Conservation (phyloP, 2,888 invertebrate species). For the Aleiodes alternator region DNA sequence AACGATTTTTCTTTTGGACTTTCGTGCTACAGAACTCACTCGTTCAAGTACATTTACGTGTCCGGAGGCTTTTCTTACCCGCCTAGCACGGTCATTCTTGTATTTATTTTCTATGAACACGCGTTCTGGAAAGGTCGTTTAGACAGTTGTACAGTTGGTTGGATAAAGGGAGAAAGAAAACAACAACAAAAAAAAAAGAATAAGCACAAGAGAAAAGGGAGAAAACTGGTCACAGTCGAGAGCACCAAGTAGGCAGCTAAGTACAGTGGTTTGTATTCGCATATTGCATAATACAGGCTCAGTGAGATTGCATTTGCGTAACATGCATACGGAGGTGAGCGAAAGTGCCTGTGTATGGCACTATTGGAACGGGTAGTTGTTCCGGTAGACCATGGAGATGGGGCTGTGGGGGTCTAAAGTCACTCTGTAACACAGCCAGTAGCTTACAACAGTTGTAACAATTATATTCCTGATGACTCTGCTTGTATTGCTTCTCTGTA, state of each 20-base stretch:
- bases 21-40: constrained; percentile 48
- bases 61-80: constrained; percentile 17
- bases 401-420: constrained; percentile 56
- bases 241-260: constrained; percentile 34
- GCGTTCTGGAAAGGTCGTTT: constrained; percentile 8
- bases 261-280: constrained; percentile 38
- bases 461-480: constrained; percentile 54
- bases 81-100: constrained; percentile 10
- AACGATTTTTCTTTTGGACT: constrained; percentile 44
- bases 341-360: constrained; percentile 59
- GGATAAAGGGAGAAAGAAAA: neutral
- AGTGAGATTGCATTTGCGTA: constrained; percentile 62
- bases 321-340: constrained; percentile 55
- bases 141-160: neutral
- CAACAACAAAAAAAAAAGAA: neutral
- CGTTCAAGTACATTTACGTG: constrained; percentile 18
- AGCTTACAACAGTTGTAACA: constrained; percentile 52
- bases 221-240: constrained; percentile 4
- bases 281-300: constrained; percentile 41
- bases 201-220: constrained; percentile 2
- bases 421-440: constrained; percentile 58
- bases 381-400: constrained; percentile 54
- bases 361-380: constrained; percentile 64
- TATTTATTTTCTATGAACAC: constrained; percentile 25
- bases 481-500: constrained; percentile 23